Base-by-base conservation (phyloP, 2,113 vertebrate genomes). In the Hystrix cristata region DNA sequence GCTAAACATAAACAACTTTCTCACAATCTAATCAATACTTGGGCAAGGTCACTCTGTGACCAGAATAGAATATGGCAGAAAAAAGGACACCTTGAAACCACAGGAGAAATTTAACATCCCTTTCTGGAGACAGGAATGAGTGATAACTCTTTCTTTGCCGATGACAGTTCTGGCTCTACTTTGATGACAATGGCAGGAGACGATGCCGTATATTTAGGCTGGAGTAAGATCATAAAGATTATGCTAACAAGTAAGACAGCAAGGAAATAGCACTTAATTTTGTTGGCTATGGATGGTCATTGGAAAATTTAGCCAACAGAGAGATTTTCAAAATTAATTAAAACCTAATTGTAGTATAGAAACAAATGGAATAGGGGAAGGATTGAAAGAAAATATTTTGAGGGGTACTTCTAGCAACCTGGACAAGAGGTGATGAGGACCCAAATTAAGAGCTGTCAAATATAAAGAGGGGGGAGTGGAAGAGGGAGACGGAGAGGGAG, bases 1-100 rank as follows among this genome's bases (percentile, higher is more conserved):
- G 16, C 57, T 60, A 95, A 92, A 72, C 29, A 31, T 94, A 72
- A 91, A 92, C 76, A 72, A 29, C 71, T 82, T 95, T 88, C n/a
- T 92, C 53, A 85, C 34, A 65, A 85, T 67, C 53, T 43, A 92
- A 12, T 92, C 85, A 86, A 72, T 79, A 53, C 57, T 85, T 16
- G 2, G 78, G 43, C 9, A 55, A 90, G 81, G 11, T 25, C 59
- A 72, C 34, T 88, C 27, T 74, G 29, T 86, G 94, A 76, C 4
- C 53, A 18, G 19, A 46, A 67, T 38, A 65, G 25, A 85, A 12
- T 85, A 72, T 90, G 51, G 86, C 12, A 87, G 43, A 76, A 29
- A 71, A 14, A 95, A 94, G 38, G 81, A 87, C 16, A 88, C 7
- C 59, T 90, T n/a, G 7, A 25, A 86, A 67, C 5, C 60, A 71